Evolutionary conservation across 2,797 vertebrate species (phyloP), one percentile per base, ranked within the genome.

Genomic region (Myotis findleyi): DNA sequence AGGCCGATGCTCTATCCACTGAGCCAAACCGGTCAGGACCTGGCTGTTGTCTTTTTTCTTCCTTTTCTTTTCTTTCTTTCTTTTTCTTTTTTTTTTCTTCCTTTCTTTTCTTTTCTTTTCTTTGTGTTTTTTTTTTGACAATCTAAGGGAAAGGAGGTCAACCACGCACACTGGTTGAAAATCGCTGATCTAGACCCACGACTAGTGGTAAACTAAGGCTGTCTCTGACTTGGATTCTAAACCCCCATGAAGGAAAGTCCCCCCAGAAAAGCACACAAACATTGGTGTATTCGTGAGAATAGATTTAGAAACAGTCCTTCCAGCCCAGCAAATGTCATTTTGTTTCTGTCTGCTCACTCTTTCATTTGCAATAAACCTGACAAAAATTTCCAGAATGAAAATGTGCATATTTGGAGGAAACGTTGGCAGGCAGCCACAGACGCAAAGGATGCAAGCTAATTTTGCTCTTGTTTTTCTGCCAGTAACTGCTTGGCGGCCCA

Each of bases 401-500:
- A 86, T 27, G 51, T 87, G 92, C 14, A 0, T 13, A 23, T 92
- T 86, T 85, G 93, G 95, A 94, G 93, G 95, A 92, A 81, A 47
- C 1, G 8, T 75, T 96, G 96, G 97, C 96, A 53, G 82, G 51
- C 59, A 30, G 94, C 96, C 90, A 84, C 57, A 69, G 88, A 38
- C 92, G 92, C 72, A 21, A 64, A 86, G 96, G 30, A 87, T 3
- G 0, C 76, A 76, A 36, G 77, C 92, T 80, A 75, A 77, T 91
- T 94, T 79, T 87, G 77, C 94, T 97, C 94, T 91, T 87, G 97
- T 81, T 83, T 94, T 89, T 69, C 90, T 95, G 93, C 95, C 92
- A 95, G 7, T 44, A 76, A 72, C 68, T 76, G 75, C 87, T 84
- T 64, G 75, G 81, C 79, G 79, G 80, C 20, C 75, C 6, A 20